A percentile compares a stretch with the other conserved stretches of the same genome.
These are phyloP conservation scores for Meteorus sp. DNA, from an alignment of 1,140 invertebrate species.

Conservation along the genomic window DNA sequence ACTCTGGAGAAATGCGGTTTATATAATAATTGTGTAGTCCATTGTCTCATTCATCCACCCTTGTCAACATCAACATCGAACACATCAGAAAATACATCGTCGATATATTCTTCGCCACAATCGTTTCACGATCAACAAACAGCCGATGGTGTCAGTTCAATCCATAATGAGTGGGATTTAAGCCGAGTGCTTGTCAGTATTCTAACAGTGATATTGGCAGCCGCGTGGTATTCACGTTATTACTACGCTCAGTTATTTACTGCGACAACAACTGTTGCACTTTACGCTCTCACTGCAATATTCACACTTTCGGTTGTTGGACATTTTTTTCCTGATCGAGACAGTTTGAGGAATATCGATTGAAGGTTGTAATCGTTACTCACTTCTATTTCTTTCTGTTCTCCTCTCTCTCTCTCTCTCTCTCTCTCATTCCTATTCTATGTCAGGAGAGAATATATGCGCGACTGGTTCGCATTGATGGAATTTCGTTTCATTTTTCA, in stretches of 20 bases:
- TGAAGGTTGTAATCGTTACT: no score
- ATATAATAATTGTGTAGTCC: constrained; percentile 84
- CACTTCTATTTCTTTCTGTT: background rate
- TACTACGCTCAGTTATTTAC: constrained; percentile 67
- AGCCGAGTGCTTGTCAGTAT: constrained; percentile 58
- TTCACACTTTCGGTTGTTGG: constrained; percentile 62
- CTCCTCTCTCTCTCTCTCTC: background rate
- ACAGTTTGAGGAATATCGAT: constrained; percentile 51
- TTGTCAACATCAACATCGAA: constrained; percentile 39
- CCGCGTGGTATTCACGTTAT: constrained; percentile 68
- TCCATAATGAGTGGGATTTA: constrained; percentile 59
- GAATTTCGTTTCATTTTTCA: no score
- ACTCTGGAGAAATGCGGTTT: constrained; percentile 79
- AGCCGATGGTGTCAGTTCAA: constrained; percentile 49
- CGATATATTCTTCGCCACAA: constrained; percentile 47
- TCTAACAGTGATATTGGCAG: constrained; percentile 53
- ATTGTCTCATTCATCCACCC: constrained; percentile 76
- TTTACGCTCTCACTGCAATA: constrained; percentile 64
- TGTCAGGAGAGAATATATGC: no score
- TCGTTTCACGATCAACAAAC: constrained; percentile 48
- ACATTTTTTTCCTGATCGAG: constrained; percentile 58
- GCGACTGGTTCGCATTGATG: no score
- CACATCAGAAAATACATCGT: constrained; percentile 41
- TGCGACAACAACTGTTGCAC: constrained; percentile 64
- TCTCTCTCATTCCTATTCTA: no score